These are phyloP conservation scores for Dynastes tityus DNA, from an alignment of 2,888 invertebrate genomes.

Conservation along the genomic window DNA sequence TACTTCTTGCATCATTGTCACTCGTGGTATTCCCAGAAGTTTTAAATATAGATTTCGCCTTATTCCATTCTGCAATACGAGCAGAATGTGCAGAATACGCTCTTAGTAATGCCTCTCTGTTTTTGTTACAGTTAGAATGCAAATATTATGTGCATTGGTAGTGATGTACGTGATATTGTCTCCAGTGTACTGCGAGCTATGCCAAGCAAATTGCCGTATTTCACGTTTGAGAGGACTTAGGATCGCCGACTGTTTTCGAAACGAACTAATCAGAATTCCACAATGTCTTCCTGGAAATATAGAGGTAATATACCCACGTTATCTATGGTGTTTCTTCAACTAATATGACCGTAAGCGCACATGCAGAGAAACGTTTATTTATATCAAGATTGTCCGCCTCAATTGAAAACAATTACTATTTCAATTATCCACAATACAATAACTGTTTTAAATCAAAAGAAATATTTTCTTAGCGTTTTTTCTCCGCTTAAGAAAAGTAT, in stretches of 20 bases:
- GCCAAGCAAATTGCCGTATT: slow-evolving; percentile 57
- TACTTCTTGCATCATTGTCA: no score
- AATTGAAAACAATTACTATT: no score
- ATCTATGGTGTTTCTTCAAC: no score
- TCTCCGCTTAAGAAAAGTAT: no score
- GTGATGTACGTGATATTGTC: slow-evolving; percentile 40
- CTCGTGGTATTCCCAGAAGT: neutral
- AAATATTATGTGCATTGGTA: slow-evolving; percentile 37
- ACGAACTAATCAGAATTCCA: slow-evolving; percentile 63
- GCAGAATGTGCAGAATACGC: neutral
- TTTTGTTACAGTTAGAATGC: slow-evolving; percentile 48
- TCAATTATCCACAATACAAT: no score
- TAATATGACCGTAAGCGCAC: no score
- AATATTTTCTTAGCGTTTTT: no score
- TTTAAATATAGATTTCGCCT: neutral
- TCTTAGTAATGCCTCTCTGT: slow-evolving; percentile 7
- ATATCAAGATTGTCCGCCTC: no score
- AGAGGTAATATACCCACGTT: slow-evolving; percentile 61
- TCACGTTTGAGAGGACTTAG: slow-evolving; percentile 62
- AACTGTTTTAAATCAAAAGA: no score
- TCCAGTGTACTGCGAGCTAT: slow-evolving; percentile 34
- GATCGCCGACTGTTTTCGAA: slow-evolving; percentile 65
- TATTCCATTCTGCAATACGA: neutral
- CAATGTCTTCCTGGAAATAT: slow-evolving; percentile 64
- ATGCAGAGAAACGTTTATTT: no score